These are phyloP conservation scores for Leucania comma DNA, from an alignment of 2,888 invertebrate species.

Conservation along the genomic window DNA sequence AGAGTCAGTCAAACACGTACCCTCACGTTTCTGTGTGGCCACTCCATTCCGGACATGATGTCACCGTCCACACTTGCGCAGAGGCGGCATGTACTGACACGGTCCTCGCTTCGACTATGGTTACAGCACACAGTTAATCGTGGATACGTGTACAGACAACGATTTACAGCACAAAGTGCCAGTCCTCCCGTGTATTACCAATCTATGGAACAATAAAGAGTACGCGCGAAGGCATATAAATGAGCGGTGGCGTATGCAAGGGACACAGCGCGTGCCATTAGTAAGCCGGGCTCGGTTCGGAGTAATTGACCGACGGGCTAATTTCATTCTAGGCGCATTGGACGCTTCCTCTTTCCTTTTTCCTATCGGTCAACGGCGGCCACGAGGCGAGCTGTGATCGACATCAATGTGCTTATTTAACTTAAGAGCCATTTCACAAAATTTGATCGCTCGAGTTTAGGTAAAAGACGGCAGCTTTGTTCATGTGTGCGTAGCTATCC, in stretches of 20 bases:
- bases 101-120: conserved; percentile 76
- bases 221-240: conserved; percentile 86
- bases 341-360: conserved; percentile 90
- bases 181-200: conserved; percentile 90
- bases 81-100: conserved; percentile 84
- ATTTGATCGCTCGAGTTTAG: too few relatives aligned
- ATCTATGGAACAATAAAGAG: conserved; percentile 90
- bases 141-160: conserved; percentile 89
- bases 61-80: conserved; percentile 84
- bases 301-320: conserved; percentile 90
- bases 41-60: conserved; percentile 87
- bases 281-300: conserved; percentile 85
- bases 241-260: conserved; percentile 87
- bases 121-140: conserved; percentile 87
- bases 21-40: conserved; percentile 87
- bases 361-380: conserved; percentile 89
- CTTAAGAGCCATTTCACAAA: too few relatives aligned
- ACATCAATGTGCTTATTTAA: conserved; percentile 68
- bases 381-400: conserved; percentile 77
- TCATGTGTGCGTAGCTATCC: too few relatives aligned
- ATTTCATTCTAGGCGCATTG: conserved; percentile 89
- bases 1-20: conserved; percentile 79
- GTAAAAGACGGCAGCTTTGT: too few relatives aligned
- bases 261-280: conserved; percentile 86
- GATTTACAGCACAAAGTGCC: conserved; percentile 90